phyloP scores from a whole-genome alignment of 2,888 invertebrate species.

The Yponomeuta plumbellus region DNA sequence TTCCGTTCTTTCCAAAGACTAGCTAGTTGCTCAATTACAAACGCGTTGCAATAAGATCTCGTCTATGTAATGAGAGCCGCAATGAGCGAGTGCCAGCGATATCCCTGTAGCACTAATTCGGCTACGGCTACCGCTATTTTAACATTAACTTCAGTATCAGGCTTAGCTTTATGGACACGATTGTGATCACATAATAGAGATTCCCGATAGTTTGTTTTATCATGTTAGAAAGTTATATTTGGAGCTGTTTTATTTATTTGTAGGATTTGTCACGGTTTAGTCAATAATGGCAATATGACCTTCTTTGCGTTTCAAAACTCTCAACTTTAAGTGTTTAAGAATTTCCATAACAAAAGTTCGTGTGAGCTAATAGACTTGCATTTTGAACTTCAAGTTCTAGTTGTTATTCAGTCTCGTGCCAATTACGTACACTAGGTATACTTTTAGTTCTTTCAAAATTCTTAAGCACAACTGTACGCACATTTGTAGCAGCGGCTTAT shows the following conservation, averaged over 20 bases:
- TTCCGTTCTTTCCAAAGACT: background rate
- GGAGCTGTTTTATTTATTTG: background rate
- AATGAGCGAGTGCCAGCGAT: conserved; percentile 25
- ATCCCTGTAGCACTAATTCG: conserved; percentile 26
- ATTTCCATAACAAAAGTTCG: conserved; percentile 6
- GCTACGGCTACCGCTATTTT: conserved; percentile 23
- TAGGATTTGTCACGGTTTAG: background rate
- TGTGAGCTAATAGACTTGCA: background rate
- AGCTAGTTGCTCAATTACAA: conserved; percentile 21
- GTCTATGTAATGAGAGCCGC: conserved; percentile 27
- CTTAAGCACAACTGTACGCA: background rate
- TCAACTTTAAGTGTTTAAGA: background rate
- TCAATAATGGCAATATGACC: background rate
- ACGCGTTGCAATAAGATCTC: conserved; percentile 23
- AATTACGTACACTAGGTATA: too few relatives aligned
- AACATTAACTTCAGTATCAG: conserved; percentile 16
- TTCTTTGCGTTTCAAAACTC: conserved; percentile 1
- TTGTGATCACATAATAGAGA: background rate
- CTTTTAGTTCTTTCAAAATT: background rate
- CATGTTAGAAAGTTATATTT: background rate
- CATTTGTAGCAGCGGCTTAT: background rate
- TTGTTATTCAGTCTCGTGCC: background rate
- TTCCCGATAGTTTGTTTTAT: background rate
- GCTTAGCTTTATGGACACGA: conserved; percentile 17
- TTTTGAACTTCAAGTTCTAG: background rate